A percentile compares a stretch with the other conserved stretches of the same genome.
Evolutionary conservation across 2,113 vertebrate species (phyloP).

Genomic region (Forbesichthys papilliferus): DNA sequence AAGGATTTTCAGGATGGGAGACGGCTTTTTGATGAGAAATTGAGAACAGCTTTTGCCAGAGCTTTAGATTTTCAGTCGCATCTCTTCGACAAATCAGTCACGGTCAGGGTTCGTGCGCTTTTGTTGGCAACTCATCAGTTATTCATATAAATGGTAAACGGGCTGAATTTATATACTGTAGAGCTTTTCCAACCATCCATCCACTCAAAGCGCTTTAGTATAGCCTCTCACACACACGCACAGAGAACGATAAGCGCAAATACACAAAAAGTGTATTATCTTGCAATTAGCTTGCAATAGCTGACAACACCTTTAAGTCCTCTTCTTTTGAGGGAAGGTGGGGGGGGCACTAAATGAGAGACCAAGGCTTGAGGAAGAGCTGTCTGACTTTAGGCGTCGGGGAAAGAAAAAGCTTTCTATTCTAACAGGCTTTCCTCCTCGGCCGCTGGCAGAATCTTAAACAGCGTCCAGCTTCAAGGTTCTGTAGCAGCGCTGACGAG

Average conservation of each 20-base stretch:
- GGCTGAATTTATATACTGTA: background rate
- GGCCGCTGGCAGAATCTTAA: slow-evolving; percentile 15
- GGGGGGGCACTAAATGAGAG: background rate
- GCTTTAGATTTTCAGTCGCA: too few relatives aligned
- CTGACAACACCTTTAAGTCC: too few relatives aligned
- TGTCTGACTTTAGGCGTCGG: background rate
- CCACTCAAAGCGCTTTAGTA: background rate
- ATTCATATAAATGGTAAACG: background rate
- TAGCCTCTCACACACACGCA: too few relatives aligned
- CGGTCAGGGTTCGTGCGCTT: background rate
- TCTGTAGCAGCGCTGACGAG: too few relatives aligned
- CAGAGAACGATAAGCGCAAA: too few relatives aligned
- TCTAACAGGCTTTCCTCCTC: slow-evolving; percentile 21
- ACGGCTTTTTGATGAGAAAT: too few relatives aligned
- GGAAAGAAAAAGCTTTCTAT: slow-evolving; percentile 39
- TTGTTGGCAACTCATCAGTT: background rate
- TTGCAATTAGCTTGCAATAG: too few relatives aligned
- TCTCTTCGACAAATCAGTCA: background rate
- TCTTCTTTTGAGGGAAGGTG: background rate
- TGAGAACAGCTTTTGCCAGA: too few relatives aligned
- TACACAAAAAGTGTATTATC: too few relatives aligned
- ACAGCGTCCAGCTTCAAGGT: background rate
- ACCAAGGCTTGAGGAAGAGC: background rate
- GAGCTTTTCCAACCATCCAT: slow-evolving; percentile 11
- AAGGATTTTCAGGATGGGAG: background rate